These are phyloP conservation scores for Kryptolebias marmoratus DNA, from an alignment of 2,113 vertebrate species.

Conservation along the genomic window DNA sequence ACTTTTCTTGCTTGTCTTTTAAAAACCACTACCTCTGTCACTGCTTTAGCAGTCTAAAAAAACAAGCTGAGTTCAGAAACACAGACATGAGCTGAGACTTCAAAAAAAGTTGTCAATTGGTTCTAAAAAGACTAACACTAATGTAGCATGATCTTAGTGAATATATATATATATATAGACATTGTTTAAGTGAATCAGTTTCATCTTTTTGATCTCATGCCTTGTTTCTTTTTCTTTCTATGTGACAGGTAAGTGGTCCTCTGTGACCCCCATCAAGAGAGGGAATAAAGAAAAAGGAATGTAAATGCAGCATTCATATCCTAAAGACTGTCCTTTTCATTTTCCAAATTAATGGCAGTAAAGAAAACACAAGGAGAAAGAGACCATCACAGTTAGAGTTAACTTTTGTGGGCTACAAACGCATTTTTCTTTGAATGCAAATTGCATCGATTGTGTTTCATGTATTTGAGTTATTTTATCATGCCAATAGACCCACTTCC, in stretches of 20 bases:
- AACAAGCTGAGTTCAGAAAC: background rate
- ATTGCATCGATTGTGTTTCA: too few relatives aligned
- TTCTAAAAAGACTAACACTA: slow-evolving; percentile 1
- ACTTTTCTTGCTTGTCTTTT: slow-evolving; percentile 26
- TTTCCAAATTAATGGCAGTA: background rate
- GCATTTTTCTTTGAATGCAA: too few relatives aligned
- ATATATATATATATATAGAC: too few relatives aligned
- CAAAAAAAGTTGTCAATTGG: too few relatives aligned
- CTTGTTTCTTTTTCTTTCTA: slow-evolving; percentile 4
- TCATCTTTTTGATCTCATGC: background rate
- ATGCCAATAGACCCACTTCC: background rate
- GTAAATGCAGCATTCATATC: background rate
- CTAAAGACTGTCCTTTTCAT: background rate
- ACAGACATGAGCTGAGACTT: background rate
- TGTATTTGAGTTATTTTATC: background rate
- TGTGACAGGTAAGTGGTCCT: slow-evolving; percentile 46
- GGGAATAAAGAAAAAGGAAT: slow-evolving; percentile 7
- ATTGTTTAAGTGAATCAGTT: background rate
- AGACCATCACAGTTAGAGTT: background rate
- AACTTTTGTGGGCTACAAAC: background rate
- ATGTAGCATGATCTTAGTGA: too few relatives aligned
- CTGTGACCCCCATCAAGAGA: slow-evolving; percentile 11
- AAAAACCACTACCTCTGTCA: background rate
- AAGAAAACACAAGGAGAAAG: background rate
- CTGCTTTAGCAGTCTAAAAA: slow-evolving; percentile 4